Percentiles rank a stretch among this genome's conserved stretches.
Conservation (phyloP, 2,113 vertebrate genomes). For the Forbesichthys papilliferus region DNA sequence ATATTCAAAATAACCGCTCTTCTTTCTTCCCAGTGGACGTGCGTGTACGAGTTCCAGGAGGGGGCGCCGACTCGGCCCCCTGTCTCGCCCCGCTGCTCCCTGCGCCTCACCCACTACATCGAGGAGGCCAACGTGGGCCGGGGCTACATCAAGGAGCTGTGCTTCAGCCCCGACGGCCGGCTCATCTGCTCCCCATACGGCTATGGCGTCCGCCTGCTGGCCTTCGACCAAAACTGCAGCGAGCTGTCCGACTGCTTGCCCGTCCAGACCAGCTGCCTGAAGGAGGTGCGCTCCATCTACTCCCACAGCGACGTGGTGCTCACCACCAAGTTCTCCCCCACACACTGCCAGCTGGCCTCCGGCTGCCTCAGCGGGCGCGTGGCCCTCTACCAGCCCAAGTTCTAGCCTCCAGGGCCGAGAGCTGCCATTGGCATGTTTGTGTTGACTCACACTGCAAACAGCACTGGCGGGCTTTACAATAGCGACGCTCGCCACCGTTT, state of each 20-base stretch:
- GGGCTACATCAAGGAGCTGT: constrained; percentile 98
- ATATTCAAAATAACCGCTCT: no score
- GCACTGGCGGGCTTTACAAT: constrained; percentile 2
- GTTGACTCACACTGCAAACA: constrained; percentile 26
- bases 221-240: constrained; percentile 88
- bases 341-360: constrained; percentile 98
- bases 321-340: constrained; percentile 98
- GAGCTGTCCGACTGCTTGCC: constrained; percentile 96
- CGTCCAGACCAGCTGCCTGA: constrained; percentile 86
- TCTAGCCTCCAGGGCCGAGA: constrained; percentile 74
- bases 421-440: constrained; percentile 18
- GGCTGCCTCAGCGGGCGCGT: constrained; percentile 98
- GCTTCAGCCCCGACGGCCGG: constrained; percentile 96
- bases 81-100: constrained; percentile 89
- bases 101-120: constrained; percentile 94
- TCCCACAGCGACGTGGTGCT: constrained; percentile 97
- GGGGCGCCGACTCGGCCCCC: constrained; percentile 82
- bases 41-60: constrained; percentile 97
- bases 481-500: background rate
- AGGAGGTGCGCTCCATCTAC: constrained; percentile 94
- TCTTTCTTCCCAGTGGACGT: constrained; percentile 86
- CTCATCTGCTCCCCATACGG: constrained; percentile 97
- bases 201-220: constrained; percentile 94
- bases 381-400: constrained; percentile 97
- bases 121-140: constrained; percentile 97